A percentile compares a stretch with the other conserved stretches of the same genome.
Evolutionary conservation across 2,888 invertebrate species (phyloP).

Genomic region (Hyposoter dolosus): DNA sequence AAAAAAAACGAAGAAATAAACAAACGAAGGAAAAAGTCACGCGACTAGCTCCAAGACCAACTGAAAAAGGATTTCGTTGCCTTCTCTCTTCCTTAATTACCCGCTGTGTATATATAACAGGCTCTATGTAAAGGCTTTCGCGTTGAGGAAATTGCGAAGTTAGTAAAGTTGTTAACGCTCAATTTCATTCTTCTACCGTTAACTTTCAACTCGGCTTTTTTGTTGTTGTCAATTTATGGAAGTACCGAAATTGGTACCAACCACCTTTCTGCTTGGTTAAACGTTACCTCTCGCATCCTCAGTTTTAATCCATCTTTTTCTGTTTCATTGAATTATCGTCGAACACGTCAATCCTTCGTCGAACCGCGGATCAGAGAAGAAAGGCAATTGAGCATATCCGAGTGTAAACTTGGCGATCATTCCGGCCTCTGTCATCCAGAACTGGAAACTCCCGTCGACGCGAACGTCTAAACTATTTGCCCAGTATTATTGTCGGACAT

Average conservation of each 20-base stretch:
- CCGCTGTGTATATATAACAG: conserved; percentile 10
- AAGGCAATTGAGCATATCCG: conserved; percentile 8
- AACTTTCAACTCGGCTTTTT: neutral
- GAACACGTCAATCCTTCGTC: no score
- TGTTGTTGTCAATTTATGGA: neutral
- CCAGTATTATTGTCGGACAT: conserved; percentile 83
- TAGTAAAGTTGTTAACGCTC: conserved; percentile 20
- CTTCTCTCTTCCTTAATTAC: conserved; percentile 61
- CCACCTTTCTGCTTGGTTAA: neutral
- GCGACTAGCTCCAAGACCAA: conserved; percentile 67
- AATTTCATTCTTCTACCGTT: conserved; percentile 12
- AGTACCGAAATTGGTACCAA: neutral
- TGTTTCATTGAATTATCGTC: neutral
- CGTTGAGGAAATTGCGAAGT: conserved; percentile 10
- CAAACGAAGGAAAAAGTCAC: conserved; percentile 56
- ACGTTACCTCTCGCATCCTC: neutral
- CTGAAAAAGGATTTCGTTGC: conserved; percentile 53
- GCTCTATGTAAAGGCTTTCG: conserved; percentile 1
- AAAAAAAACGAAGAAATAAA: conserved; percentile 43
- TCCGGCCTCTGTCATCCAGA: neutral
- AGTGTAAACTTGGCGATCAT: neutral
- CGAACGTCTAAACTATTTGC: conserved; percentile 82
- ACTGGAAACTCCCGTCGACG: conserved; percentile 55
- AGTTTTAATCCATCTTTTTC: neutral
- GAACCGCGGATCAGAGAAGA: neutral